Conservation (phyloP, 2,113 vertebrate genomes). For the Dicentrarchus labrax region DNA sequence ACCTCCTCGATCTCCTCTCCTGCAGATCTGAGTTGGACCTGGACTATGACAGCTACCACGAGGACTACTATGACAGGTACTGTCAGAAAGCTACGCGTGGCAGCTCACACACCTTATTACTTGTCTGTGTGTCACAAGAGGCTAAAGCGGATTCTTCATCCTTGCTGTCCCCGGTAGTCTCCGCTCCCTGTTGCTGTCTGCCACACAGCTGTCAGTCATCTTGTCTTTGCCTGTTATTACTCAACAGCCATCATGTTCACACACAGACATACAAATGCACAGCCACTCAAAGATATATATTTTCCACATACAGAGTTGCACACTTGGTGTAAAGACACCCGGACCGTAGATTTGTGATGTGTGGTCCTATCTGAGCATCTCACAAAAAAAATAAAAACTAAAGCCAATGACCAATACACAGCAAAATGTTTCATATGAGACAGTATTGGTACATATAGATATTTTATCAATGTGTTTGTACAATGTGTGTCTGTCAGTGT, state of each 20-base stretch:
- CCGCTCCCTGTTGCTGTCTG: constrained; percentile 17
- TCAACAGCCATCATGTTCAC: constrained; percentile 6
- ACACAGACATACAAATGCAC: background rate
- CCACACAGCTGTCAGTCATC: constrained; percentile 54
- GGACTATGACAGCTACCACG: constrained; percentile 86
- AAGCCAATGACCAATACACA: no score
- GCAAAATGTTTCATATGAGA: no score
- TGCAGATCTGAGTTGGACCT: constrained; percentile 83
- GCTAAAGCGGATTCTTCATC: constrained; percentile 36
- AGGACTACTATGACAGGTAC: constrained; percentile 88
- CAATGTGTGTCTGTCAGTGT: background rate
- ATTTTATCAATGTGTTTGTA: background rate
- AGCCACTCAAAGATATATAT: background rate
- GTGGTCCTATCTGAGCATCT: background rate
- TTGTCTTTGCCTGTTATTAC: constrained; percentile 22
- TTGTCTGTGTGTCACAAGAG: constrained; percentile 46
- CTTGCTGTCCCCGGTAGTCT: constrained; percentile 26
- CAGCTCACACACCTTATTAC: constrained; percentile 44
- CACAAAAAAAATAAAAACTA: no score
- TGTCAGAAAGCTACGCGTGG: constrained; percentile 57
- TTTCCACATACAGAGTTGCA: background rate
- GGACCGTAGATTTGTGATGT: background rate
- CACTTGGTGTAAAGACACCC: background rate
- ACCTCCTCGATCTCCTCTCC: constrained; percentile 41
- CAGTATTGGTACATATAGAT: background rate